Evolutionary conservation across 2,797 vertebrate species (phyloP).

Genomic region (Antennarius maculatus): DNA sequence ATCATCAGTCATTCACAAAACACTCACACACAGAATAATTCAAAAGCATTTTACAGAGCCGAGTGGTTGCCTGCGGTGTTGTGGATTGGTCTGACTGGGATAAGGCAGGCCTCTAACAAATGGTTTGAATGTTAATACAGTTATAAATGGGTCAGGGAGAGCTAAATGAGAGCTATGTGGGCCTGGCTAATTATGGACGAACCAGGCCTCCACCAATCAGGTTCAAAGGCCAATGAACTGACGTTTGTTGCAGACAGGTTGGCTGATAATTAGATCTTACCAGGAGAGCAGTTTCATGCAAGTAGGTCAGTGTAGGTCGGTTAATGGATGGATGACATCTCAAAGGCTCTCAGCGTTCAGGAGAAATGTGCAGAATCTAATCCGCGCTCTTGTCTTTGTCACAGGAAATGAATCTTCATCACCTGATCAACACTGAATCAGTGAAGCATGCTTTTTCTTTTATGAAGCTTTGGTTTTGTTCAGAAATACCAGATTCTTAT

Average conservation of each 20-base stretch:
- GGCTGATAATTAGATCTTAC: constrained; percentile 43
- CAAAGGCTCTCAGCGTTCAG: constrained; percentile 6
- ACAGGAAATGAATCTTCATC: background rate
- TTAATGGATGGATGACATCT: constrained; percentile 26
- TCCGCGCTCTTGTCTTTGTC: background rate
- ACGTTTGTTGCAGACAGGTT: constrained; percentile 29
- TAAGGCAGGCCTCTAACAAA: constrained; percentile 49
- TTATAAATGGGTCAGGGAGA: constrained; percentile 62
- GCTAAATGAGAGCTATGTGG: constrained; percentile 56
- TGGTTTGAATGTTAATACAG: constrained; percentile 63
- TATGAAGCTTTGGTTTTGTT: background rate
- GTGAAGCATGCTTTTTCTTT: background rate
- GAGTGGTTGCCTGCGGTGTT: constrained; percentile 63
- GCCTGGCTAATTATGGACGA: constrained; percentile 50
- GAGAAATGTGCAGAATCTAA: background rate
- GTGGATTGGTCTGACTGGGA: constrained; percentile 56
- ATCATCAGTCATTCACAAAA: constrained; percentile 34
- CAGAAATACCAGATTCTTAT: background rate
- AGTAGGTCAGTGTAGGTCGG: constrained; percentile 45
- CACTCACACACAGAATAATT: constrained; percentile 24
- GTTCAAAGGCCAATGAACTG: constrained; percentile 32
- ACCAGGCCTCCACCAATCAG: constrained; percentile 46
- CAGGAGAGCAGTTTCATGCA: constrained; percentile 26
- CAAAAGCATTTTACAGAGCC: constrained; percentile 61
- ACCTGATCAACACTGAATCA: background rate